Evolutionary conservation across 2,888 invertebrate genomes (phyloP), one percentile per base, ranked within the genome.

Genomic region (Cryptophagus acutangulus): DNA sequence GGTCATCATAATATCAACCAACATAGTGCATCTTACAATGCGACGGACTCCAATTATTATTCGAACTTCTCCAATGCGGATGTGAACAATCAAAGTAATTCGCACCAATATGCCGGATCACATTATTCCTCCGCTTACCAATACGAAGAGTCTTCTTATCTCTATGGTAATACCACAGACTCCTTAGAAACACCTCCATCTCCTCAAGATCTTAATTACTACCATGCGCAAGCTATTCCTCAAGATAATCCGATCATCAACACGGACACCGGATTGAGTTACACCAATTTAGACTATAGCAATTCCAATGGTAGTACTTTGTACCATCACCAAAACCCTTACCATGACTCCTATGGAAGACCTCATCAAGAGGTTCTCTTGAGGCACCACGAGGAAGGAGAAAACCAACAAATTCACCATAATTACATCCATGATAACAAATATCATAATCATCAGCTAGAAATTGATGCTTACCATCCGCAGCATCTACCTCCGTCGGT

Each of bases 211-310:
- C 40, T 65, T 26, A 73, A 74, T 43, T 76, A 76, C 57, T 78
- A 77, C 61, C 62, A 62, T 24, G 9, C 31, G n/a, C 59, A 65
- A 36, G 73, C 74, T 40, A 64, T 59, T 6, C 58, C 46, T n/a
- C 60, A 63, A 47, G 62, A 76, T 38, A 60, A 73, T 35, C 72
- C 46, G 55, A 87, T 89, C 31, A 88, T 90, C 53, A 87, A 84
- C 61, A 84, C 87, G 1, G 88, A 88, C 60, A 83, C 88, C 28
- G 91, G 91, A 1, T 73, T 92, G 43, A 89, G 90, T 66, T 92
- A 92, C 66, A 91, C 91, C 1, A 91, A 91, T 66, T 71, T 92
- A 56, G 91, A 92, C 67, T 89, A 88, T 58, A 78, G 78, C 2
- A 67, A 68, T 37, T 64, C 73, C 61, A 75, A 63, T 51, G 58